phyloP scores from a whole-genome alignment of 2,113 vertebrate genomes.

The Buteo buteo region DNA sequence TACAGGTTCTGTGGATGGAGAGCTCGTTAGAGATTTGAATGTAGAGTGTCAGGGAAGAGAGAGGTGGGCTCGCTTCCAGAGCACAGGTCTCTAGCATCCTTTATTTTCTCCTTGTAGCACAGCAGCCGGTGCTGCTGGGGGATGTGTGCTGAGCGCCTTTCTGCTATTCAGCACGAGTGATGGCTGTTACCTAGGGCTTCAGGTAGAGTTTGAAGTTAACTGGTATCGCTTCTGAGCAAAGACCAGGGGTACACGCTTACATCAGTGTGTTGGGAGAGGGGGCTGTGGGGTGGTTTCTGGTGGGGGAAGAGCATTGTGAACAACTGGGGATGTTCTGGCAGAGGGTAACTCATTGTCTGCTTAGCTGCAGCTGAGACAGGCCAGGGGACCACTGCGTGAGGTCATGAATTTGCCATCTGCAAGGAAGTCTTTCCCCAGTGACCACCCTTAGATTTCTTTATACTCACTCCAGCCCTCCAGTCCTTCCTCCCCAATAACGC shows the following conservation, averaged over 20 bases:
- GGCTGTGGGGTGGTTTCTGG: not conserved
- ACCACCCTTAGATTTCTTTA: not conserved
- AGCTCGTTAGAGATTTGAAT: not conserved
- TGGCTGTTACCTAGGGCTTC: not conserved
- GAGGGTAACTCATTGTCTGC: not conserved
- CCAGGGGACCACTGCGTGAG: not conserved
- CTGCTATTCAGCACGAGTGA: not conserved
- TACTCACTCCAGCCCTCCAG: not conserved
- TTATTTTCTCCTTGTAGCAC: not conserved
- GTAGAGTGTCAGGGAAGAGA: not conserved
- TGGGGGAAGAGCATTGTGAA: fast-evolving
- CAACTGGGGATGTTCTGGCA: not conserved
- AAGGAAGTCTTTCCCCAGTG: not conserved
- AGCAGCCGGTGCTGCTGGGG: not conserved
- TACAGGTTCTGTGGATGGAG: not conserved
- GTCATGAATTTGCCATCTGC: not conserved
- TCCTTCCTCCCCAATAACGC: not conserved
- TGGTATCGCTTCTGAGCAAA: not conserved
- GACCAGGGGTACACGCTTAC: fast-evolving
- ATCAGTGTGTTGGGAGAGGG: not conserved
- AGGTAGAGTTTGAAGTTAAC: not conserved
- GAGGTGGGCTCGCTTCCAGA: not conserved
- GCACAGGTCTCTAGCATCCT: not conserved
- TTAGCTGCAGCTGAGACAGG: not conserved
- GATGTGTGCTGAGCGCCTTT: not conserved